A percentile compares a stretch with the other conserved stretches of the same genome.
Conservation (phyloP, 2,888 invertebrate genomes). For the Heliconius erato region DNA sequence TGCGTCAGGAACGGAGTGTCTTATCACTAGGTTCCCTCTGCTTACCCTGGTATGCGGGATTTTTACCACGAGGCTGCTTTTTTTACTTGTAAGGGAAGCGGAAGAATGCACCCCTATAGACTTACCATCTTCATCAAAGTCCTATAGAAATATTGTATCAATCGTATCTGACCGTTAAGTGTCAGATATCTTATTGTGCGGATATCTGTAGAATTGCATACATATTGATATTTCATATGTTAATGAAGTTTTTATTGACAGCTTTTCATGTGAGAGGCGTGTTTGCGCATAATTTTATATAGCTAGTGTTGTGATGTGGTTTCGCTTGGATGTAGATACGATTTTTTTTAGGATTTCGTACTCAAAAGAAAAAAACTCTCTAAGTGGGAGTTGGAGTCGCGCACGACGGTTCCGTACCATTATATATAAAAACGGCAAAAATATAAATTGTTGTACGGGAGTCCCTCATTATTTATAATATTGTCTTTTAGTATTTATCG, state of each 20-base stretch:
- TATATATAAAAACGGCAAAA: no score
- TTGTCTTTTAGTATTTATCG: no score
- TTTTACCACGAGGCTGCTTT: background rate
- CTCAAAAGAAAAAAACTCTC: background rate
- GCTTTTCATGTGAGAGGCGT: background rate
- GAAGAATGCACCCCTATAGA: conserved; percentile 19
- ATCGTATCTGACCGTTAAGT: conserved; percentile 17
- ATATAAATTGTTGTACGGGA: no score
- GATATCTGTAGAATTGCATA: conserved; percentile 8
- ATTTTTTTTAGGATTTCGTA: background rate
- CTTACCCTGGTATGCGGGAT: background rate
- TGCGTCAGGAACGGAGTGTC: background rate
- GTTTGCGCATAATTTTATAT: background rate
- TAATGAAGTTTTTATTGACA: conserved; percentile 26
- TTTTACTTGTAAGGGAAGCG: background rate
- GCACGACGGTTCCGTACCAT: no score
- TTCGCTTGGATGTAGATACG: background rate
- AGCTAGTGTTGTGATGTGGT: background rate
- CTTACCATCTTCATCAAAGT: background rate
- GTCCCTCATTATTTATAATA: no score
- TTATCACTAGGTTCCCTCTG: background rate
- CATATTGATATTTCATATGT: conserved; percentile 22
- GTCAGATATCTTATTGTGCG: conserved; percentile 8
- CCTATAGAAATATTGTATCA: background rate
- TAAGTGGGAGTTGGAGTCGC: background rate